Base-by-base conservation (phyloP, 2,113 vertebrate genomes). In the Condylura cristata region DNA sequence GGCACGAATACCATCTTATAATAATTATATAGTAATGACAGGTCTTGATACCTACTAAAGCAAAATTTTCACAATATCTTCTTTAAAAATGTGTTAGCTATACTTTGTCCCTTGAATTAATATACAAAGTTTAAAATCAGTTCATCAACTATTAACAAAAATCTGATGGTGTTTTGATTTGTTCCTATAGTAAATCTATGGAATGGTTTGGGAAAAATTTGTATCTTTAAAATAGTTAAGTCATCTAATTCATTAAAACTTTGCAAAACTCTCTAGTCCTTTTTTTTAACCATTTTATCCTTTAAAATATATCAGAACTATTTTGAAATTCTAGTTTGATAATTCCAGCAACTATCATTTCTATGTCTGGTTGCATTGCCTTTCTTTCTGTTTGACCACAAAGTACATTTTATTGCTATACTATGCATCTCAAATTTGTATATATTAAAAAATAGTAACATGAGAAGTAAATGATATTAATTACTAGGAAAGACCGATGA, bases 71-170 rank as follows among this genome's bases (percentile, higher is more conserved):
- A 87, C 46, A 41, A 41, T 94, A 20, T 32, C 32, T 83, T 80
- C 30, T 61, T 51, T 74, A 80, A 48, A 87, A 48, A 4, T 74
- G 20, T 61, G 18, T 87, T 30, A 24, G 22, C 17, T 90, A 58
- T 74, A 53, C 28, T 84, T 68, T 16, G 22, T 61, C 12, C 13
- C 63, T 83, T 87, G 34, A 75, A 66, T 39, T 70, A 82, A 34
- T 34, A 56, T 18, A 41, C 14, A 56, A 37, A 89, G 44, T 84
- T 94, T 24, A 74, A 96, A 91, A 46, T 90, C 37, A 88, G 16
- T 2, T 46, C 60, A 18, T 44, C 32, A 61, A 66, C 17, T 81
- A 66, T 81, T 46, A 89, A 91, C 34, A 83, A 87, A 87, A 94
- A 60, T 10, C 13, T 78, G 17, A 10, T 70, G 32, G 2, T 10